A percentile compares a stretch with the other conserved stretches of the same genome.
Evolutionary conservation across 1,140 invertebrate genomes (phyloP).

Genomic region (Brachionus rubens): DNA sequence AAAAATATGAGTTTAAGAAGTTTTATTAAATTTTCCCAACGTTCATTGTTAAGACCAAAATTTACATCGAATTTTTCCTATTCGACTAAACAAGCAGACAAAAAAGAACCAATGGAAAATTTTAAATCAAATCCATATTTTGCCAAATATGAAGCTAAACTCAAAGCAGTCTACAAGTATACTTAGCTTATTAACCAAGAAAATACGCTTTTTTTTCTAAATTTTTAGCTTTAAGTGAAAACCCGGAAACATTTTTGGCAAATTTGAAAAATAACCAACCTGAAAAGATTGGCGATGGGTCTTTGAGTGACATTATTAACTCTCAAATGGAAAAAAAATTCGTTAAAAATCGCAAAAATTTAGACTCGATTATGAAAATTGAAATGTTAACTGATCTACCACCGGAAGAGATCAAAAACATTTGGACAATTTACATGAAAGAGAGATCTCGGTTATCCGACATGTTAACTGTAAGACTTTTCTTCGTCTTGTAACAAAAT

Average conservation of each 20-base stretch:
- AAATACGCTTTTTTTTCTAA: background rate
- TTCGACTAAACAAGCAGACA: background rate
- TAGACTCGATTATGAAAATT: slow-evolving; percentile 33
- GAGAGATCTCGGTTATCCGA: slow-evolving; percentile 18
- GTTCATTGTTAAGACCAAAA: too few species aligned
- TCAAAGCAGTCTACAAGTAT: slow-evolving; percentile 43
- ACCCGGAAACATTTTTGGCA: background rate
- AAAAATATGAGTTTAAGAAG: too few species aligned
- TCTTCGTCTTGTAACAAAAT: too few species aligned
- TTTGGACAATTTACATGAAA: slow-evolving; percentile 36
- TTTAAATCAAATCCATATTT: slow-evolving; percentile 44
- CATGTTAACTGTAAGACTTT: background rate
- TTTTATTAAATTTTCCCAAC: too few species aligned
- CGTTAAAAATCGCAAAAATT: background rate
- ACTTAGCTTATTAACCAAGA: background rate
- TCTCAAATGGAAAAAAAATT: slow-evolving; percentile 30
- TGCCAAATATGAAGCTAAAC: slow-evolving; percentile 36
- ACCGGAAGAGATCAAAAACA: slow-evolving; percentile 34
- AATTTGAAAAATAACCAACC: slow-evolving; percentile 20
- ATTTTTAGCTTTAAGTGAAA: slow-evolving; percentile 9
- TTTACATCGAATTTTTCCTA: too few species aligned
- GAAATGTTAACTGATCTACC: slow-evolving; percentile 8
- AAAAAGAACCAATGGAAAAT: slow-evolving; percentile 6
- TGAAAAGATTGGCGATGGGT: slow-evolving; percentile 37
- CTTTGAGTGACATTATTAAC: background rate